These are phyloP conservation scores for Upupa epops DNA, from an alignment of 2,113 vertebrate species.

Conservation along the genomic window DNA sequence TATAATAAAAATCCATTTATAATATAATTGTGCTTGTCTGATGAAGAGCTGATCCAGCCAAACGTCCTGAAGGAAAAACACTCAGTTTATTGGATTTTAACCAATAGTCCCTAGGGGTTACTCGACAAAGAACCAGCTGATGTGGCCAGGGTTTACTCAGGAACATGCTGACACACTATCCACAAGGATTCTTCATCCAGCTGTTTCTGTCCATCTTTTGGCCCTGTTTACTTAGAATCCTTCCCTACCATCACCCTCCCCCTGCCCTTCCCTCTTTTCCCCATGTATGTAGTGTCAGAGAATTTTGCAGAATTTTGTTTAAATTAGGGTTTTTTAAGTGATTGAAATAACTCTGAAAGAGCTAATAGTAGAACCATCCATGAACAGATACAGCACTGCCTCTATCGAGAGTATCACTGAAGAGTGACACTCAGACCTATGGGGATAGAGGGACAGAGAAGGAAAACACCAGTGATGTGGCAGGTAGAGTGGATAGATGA, in stretches of 20 bases:
- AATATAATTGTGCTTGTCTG: not conserved
- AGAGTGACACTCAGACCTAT: not conserved
- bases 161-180: not conserved
- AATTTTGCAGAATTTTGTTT: not conserved
- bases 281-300: rapidly evolving
- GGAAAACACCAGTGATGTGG: not conserved
- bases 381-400: not conserved
- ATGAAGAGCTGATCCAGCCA: not conserved
- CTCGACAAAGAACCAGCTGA: not conserved
- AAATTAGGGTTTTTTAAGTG: not conserved
- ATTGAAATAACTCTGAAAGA: not conserved
- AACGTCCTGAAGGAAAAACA: not conserved
- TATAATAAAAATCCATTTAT: not conserved
- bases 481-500: no score
- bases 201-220: not conserved
- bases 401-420: not conserved
- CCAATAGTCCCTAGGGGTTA: not conserved
- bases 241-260: no score
- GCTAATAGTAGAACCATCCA: not conserved
- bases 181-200: not conserved
- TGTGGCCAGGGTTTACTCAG: not conserved
- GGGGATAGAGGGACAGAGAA: not conserved
- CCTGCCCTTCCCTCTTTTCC: no score
- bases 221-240: not conserved
- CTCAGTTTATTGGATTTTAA: not conserved